Evolutionary conservation across 2,888 invertebrate genomes (phyloP).

Genomic region (Noctua janthe): DNA sequence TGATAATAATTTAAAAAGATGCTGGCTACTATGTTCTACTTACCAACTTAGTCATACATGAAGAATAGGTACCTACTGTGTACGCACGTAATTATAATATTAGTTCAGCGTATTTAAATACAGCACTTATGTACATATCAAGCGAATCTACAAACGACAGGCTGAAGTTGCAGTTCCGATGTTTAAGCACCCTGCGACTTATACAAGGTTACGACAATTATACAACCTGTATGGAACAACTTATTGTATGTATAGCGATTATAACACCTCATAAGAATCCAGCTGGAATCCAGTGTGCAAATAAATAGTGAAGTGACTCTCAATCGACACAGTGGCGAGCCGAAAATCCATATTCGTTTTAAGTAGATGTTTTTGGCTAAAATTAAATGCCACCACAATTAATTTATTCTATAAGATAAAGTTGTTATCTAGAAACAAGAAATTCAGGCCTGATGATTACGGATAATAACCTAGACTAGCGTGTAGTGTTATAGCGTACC

Average conservation of each 20-base stretch:
- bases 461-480: neutral
- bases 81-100: slow-evolving; percentile 35
- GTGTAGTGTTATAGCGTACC: neutral
- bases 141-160: slow-evolving; percentile 20
- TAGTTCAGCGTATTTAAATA: slow-evolving; percentile 22
- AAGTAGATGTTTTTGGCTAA: neutral
- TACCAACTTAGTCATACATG: neutral
- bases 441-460: neutral
- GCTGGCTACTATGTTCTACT: slow-evolving; percentile 11
- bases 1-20: neutral
- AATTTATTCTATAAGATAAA: neutral
- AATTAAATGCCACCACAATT: neutral
- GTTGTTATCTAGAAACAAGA: neutral
- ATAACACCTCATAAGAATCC: slow-evolving; percentile 55
- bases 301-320: slow-evolving; percentile 22
- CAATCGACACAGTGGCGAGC: neutral
- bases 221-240: slow-evolving; percentile 41
- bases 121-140: slow-evolving; percentile 3
- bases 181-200: slow-evolving; percentile 34
- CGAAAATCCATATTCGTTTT: neutral
- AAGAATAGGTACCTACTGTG: slow-evolving; percentile 4
- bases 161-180: slow-evolving; percentile 32
- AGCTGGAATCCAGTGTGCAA: slow-evolving; percentile 46
- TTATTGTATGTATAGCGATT: slow-evolving; percentile 40
- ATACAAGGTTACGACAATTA: slow-evolving; percentile 47